Conservation (phyloP, 2,797 vertebrate species). For the Sitta carolinensis region DNA sequence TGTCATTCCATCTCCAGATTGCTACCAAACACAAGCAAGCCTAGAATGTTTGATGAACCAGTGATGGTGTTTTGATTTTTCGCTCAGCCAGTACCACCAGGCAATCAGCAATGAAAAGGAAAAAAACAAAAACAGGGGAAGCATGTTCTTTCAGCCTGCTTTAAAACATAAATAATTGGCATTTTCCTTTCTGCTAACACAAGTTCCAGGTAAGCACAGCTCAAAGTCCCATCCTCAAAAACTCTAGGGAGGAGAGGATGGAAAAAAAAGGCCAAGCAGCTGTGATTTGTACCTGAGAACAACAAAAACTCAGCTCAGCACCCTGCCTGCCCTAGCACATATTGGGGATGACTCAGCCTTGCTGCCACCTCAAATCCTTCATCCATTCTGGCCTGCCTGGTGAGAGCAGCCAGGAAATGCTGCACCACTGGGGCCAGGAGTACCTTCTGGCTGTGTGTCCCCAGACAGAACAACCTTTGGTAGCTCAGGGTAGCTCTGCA, state of each 20-base stretch:
- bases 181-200: conserved; percentile 52
- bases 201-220: conserved; percentile 49
- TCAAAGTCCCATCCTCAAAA: conserved; percentile 48
- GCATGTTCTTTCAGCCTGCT: conserved; percentile 62
- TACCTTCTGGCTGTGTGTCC: not conserved
- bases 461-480: not conserved
- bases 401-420: rapidly evolving
- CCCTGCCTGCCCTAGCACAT: rapidly evolving
- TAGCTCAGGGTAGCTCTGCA: not conserved
- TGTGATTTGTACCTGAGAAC: not conserved
- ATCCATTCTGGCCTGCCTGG: rapidly evolving
- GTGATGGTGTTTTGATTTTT: conserved; percentile 72
- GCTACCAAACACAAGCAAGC: conserved; percentile 71
- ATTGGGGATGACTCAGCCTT: not conserved
- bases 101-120: conserved; percentile 48
- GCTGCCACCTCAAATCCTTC: not conserved
- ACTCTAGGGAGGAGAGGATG: conserved; percentile 10
- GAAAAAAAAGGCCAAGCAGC: not conserved
- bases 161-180: conserved; percentile 72
- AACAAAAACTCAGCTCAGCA: not conserved
- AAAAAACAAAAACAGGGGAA: not conserved
- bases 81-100: conserved; percentile 65
- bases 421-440: not conserved
- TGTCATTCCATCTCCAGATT: conserved; percentile 49
- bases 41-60: conserved; percentile 59